phyloP scores from a whole-genome alignment of 2,797 vertebrate species.

The Thunnus albacares region DNA sequence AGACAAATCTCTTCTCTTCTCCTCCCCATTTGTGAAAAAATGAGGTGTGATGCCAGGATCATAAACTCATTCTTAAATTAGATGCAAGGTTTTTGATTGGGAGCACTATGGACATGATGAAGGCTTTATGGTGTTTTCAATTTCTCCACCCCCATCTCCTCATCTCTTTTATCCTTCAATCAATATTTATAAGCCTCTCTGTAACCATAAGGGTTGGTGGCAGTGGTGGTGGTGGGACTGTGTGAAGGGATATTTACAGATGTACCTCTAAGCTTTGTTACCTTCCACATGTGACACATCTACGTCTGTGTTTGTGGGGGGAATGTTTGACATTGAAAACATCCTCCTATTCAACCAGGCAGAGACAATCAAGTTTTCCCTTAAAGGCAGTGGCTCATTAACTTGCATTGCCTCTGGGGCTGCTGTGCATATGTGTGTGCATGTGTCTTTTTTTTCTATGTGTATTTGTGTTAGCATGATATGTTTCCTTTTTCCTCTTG shows the following conservation, averaged over 20 bases:
- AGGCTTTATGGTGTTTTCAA: slow-evolving; percentile 55
- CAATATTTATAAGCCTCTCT: slow-evolving; percentile 68
- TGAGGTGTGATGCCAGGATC: not conserved
- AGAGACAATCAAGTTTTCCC: slow-evolving; percentile 60
- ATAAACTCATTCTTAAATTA: slow-evolving; percentile 41
- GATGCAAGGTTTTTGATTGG: slow-evolving; percentile 53
- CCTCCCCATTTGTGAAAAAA: slow-evolving; percentile 4
- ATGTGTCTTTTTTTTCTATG: not conserved
- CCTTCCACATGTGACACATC: slow-evolving; percentile 18
- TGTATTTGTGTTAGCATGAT: slow-evolving; percentile 16
- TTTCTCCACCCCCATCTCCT: slow-evolving; percentile 49
- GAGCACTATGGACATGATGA: slow-evolving; percentile 42
- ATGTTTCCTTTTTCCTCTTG: slow-evolving; percentile 16
- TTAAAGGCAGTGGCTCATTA: slow-evolving; percentile 67
- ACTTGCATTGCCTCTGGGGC: slow-evolving; percentile 27
- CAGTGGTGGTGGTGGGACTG: not conserved
- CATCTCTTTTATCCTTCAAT: slow-evolving; percentile 65
- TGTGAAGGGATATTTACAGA: slow-evolving; percentile 24
- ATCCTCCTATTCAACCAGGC: slow-evolving; percentile 52
- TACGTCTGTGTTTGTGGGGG: slow-evolving; percentile 27
- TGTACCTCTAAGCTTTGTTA: slow-evolving; percentile 33
- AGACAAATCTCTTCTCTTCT: not conserved
- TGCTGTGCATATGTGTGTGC: slow-evolving; percentile 7
- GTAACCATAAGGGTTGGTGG: slow-evolving; percentile 50
- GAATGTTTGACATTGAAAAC: slow-evolving; percentile 65